Evolutionary conservation across 2,888 invertebrate species (phyloP).

Genomic region (Hirtodrosophila confusa): DNA sequence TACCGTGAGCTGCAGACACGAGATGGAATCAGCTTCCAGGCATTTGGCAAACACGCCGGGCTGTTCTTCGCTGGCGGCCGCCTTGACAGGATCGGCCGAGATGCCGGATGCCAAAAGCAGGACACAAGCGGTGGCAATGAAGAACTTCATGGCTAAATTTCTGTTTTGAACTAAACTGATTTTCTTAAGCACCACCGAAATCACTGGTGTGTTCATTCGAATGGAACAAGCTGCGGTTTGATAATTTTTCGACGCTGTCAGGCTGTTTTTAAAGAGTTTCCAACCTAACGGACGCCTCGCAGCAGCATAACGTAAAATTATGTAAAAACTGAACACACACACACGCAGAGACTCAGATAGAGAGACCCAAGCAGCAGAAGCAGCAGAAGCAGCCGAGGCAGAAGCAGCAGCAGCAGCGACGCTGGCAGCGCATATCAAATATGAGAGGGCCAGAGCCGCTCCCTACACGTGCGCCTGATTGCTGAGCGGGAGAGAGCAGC

Average conservation of each 20-base stretch:
- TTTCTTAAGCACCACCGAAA: slow-evolving; percentile 81
- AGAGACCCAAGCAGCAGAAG: slow-evolving; percentile 33
- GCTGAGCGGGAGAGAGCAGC: slow-evolving; percentile 33
- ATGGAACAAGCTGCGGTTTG: slow-evolving; percentile 85
- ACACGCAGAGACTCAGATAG: slow-evolving; percentile 26
- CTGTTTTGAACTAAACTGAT: slow-evolving; percentile 56
- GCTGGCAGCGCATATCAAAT: slow-evolving; percentile 39
- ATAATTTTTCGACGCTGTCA: slow-evolving; percentile 84
- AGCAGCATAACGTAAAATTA: slow-evolving; percentile 75
- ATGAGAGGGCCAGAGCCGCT: slow-evolving; percentile 59
- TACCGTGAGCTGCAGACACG: slow-evolving; percentile 87
- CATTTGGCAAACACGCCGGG: slow-evolving; percentile 85
- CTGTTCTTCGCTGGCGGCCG: slow-evolving; percentile 60
- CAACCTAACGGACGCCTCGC: slow-evolving; percentile 71
- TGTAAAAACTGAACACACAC: slow-evolving; percentile 65
- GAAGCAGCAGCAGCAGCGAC: slow-evolving; percentile 35
- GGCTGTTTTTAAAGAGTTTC: slow-evolving; percentile 85
- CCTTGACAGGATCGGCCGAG: slow-evolving; percentile 80
- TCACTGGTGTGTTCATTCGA: slow-evolving; percentile 84
- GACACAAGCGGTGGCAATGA: slow-evolving; percentile 81
- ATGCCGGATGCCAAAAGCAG: slow-evolving; percentile 81
- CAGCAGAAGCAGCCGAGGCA: no score
- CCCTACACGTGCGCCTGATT: slow-evolving; percentile 51
- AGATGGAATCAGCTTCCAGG: slow-evolving; percentile 87
- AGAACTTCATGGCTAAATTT: slow-evolving; percentile 80